phyloP scores from a whole-genome alignment of 2,888 invertebrate genomes.

The Abscondita cerata region DNA sequence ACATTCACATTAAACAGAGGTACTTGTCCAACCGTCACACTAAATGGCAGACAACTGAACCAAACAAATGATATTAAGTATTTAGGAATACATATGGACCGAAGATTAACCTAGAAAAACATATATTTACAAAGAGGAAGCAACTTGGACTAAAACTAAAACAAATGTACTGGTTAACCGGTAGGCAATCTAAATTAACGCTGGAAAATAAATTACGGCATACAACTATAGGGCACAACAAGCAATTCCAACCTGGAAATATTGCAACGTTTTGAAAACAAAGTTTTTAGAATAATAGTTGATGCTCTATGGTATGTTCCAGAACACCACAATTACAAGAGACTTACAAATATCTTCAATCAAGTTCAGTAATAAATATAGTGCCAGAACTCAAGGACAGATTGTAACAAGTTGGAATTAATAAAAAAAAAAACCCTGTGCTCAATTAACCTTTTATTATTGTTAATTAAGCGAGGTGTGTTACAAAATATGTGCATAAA shows the following conservation, averaged over 20 bases:
- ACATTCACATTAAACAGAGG: no score
- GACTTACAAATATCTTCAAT: background rate
- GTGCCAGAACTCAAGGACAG: no score
- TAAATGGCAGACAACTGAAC: no score
- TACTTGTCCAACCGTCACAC: no score
- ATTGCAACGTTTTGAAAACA: conserved; percentile 4
- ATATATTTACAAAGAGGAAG: conserved; percentile 6
- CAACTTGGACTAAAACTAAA: background rate
- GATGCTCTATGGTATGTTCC: conserved; percentile 7
- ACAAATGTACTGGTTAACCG: conserved; percentile 2
- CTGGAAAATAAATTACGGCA: background rate
- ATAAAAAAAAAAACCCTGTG: no score
- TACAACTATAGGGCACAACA: conserved; percentile 7
- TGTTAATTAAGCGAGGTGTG: no score
- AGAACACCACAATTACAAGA: background rate
- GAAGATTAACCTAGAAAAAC: background rate
- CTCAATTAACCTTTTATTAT: no score
- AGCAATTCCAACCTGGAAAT: conserved; percentile 7
- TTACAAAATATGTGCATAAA: no score
- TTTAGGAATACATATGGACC: no score
- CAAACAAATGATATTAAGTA: no score
- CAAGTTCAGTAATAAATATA: background rate
- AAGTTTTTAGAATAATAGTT: background rate
- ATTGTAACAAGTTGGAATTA: no score
- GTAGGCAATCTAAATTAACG: background rate